Conservation (phyloP, 2,113 vertebrate genomes). For the Eulacestoma nigropectus region DNA sequence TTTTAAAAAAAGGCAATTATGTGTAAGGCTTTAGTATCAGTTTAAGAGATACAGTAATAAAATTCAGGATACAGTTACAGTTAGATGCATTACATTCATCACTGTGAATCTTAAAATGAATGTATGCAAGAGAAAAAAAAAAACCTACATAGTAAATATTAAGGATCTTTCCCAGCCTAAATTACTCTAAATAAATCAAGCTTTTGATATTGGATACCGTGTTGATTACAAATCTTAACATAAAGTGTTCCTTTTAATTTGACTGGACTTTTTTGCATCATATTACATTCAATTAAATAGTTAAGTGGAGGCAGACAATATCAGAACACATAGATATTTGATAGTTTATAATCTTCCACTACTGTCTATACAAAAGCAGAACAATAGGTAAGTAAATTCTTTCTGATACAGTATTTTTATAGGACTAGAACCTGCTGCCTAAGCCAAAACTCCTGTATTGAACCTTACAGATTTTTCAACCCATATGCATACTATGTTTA, state of each 20-base stretch:
- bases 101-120: neutral
- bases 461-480: slow-evolving; percentile 43
- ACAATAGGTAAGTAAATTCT: neutral
- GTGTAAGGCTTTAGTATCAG: neutral
- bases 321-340: neutral
- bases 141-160: neutral
- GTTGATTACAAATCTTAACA: neutral
- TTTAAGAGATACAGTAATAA: neutral
- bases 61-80: neutral
- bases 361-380: neutral
- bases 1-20: neutral
- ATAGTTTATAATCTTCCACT: neutral
- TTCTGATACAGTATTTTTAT: neutral
- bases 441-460: neutral
- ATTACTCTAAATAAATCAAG: neutral
- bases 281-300: neutral
- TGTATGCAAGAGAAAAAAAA: neutral
- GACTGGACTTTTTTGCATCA: neutral
- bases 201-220: neutral
- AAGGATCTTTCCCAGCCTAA: neutral
- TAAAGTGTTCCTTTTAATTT: neutral
- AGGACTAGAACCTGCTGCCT: neutral
- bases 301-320: neutral
- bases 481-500: slow-evolving; percentile 24
- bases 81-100: neutral